Evolutionary conservation across 2,888 invertebrate genomes (phyloP).

Genomic region (Pachydiplax longipennis): DNA sequence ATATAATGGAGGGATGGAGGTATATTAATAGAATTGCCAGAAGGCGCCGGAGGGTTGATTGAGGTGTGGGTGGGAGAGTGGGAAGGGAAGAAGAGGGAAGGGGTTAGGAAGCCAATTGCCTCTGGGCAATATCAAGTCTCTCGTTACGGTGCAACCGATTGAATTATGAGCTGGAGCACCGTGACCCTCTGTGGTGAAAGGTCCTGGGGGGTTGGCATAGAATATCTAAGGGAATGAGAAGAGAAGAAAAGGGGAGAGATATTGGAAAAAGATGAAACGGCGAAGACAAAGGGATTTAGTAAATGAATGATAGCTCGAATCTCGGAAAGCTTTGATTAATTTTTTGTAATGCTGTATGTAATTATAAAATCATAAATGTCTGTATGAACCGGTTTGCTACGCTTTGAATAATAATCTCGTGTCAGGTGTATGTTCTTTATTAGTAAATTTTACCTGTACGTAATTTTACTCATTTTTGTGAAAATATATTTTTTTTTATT

Average conservation of each 20-base stretch:
- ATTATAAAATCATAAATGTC: too few relatives aligned
- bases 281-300: neutral
- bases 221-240: neutral
- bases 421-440: too few relatives aligned
- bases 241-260: neutral
- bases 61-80: neutral
- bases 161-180: neutral
- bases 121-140: neutral
- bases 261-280: neutral
- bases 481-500: too few relatives aligned
- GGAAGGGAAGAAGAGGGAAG: neutral
- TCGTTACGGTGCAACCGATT: constrained; percentile 10
- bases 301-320: neutral
- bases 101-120: neutral
- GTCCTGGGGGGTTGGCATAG: neutral
- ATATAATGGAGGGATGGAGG: neutral
- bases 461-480: too few relatives aligned
- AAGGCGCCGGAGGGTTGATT: neutral
- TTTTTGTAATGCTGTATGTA: too few relatives aligned
- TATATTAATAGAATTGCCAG: neutral
- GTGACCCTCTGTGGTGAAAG: neutral
- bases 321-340: too few relatives aligned
- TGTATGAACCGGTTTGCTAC: too few relatives aligned
- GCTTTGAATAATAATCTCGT: too few relatives aligned
- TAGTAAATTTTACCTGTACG: too few relatives aligned